A percentile compares a stretch with the other conserved stretches of the same genome.
Conservation (phyloP, 2,797 vertebrate genomes). For the Acanthurus lineatus region DNA sequence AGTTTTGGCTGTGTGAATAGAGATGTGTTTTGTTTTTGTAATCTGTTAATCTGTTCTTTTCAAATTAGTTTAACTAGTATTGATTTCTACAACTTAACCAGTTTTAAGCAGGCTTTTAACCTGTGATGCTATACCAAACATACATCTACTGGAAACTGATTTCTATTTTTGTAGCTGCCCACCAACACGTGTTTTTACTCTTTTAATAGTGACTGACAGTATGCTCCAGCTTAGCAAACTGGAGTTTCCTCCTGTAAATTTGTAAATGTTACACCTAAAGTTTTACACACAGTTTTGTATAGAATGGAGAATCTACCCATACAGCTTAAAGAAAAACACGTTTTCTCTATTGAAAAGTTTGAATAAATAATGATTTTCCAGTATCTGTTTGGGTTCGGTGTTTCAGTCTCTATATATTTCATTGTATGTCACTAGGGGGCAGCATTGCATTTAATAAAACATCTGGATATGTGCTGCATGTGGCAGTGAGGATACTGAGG, state of each 20-base stretch:
- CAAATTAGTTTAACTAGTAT: constrained; percentile 28
- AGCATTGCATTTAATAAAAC: constrained; percentile 49
- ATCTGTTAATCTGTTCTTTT: constrained; percentile 35
- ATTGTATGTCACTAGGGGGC: constrained; percentile 62
- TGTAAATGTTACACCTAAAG: constrained; percentile 96
- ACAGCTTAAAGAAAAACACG: constrained; percentile 88
- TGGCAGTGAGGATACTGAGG: neutral
- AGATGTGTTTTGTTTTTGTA: constrained; percentile 18
- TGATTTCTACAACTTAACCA: constrained; percentile 47
- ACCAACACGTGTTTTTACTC: constrained; percentile 65
- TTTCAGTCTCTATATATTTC: neutral
- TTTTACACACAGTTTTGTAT: constrained; percentile 98
- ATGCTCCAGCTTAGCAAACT: constrained; percentile 56
- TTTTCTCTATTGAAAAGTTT: constrained; percentile 77
- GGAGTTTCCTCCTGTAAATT: constrained; percentile 95
- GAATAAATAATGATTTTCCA: constrained; percentile 82
- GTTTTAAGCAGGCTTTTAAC: constrained; percentile 54
- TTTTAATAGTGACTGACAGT: constrained; percentile 54
- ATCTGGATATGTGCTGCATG: neutral
- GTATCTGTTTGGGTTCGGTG: constrained; percentile 16
- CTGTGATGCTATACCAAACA: constrained; percentile 69
- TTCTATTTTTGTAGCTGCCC: constrained; percentile 77
- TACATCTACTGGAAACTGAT: constrained; percentile 66
- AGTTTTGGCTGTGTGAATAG: constrained; percentile 49
- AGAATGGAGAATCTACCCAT: constrained; percentile 95